These are phyloP conservation scores for Dromiciops gliroides DNA, from an alignment of 2,113 vertebrate genomes.

Conservation along the genomic window DNA sequence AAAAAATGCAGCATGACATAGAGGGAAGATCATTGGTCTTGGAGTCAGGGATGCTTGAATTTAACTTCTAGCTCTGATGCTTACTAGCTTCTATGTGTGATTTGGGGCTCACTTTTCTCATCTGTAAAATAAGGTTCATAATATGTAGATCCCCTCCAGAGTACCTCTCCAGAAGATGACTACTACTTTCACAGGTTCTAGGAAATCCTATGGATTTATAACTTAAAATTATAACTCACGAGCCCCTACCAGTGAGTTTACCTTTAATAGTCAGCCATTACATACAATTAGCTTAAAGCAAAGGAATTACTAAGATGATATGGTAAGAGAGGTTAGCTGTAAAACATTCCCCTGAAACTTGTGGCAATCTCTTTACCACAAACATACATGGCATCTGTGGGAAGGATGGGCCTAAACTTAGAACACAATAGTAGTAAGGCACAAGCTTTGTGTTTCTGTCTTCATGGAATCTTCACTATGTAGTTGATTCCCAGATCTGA, in stretches of 20 bases:
- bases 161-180: not conserved
- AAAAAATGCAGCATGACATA: not conserved
- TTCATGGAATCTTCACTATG: not conserved
- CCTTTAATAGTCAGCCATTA: not conserved
- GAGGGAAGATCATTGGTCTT: not conserved
- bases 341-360: not conserved
- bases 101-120: not conserved
- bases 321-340: not conserved
- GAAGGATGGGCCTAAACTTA: not conserved
- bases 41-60: slow-evolving; percentile 17
- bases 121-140: not conserved
- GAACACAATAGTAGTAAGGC: too few relatives aligned
- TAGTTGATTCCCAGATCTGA: not conserved
- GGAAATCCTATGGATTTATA: not conserved
- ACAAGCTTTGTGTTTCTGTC: not conserved
- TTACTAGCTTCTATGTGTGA: not conserved
- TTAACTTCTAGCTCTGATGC: not conserved
- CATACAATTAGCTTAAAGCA: not conserved
- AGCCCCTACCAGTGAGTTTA: not conserved
- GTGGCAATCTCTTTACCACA: not conserved
- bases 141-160: not conserved
- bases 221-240: not conserved
- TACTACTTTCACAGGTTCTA: not conserved
- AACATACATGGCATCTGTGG: not conserved
- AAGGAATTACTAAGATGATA: not conserved